Conservation (phyloP, 2,113 vertebrate genomes). For the Tursiops truncatus region DNA sequence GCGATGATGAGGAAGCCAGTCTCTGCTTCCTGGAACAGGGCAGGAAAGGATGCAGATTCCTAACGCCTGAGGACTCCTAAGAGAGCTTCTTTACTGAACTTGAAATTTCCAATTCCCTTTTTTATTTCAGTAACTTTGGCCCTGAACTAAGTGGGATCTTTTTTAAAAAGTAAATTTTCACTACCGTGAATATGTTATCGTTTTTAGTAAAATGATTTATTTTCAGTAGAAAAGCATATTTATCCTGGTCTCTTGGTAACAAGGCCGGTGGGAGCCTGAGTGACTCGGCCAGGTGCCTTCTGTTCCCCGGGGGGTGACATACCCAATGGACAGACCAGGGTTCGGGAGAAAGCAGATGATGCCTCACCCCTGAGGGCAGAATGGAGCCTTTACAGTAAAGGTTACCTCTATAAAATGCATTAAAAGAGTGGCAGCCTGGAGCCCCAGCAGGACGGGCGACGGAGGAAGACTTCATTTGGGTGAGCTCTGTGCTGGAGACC, state of each 20-base stretch:
- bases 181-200: neutral
- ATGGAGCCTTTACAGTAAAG: neutral
- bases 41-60: neutral
- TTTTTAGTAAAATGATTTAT: conserved; percentile 24
- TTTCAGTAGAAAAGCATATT: conserved; percentile 57
- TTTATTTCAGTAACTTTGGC: neutral
- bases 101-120: neutral
- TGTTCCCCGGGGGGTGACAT: neutral
- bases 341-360: neutral
- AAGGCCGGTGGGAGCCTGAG: neutral
- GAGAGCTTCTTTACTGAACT: neutral
- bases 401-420: neutral
- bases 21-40: conserved; percentile 6
- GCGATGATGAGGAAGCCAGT: neutral
- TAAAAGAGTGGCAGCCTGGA: neutral
- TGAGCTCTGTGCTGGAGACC: neutral
- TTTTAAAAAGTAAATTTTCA: neutral
- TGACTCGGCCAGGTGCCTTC: neutral
- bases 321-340: neutral
- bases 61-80: neutral
- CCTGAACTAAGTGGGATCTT: neutral
- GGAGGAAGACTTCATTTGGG: neutral
- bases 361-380: neutral
- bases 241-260: conserved; percentile 45
- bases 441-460: neutral